phyloP scores from a whole-genome alignment of 2,113 vertebrate genomes.

The Eulacestoma nigropectus region DNA sequence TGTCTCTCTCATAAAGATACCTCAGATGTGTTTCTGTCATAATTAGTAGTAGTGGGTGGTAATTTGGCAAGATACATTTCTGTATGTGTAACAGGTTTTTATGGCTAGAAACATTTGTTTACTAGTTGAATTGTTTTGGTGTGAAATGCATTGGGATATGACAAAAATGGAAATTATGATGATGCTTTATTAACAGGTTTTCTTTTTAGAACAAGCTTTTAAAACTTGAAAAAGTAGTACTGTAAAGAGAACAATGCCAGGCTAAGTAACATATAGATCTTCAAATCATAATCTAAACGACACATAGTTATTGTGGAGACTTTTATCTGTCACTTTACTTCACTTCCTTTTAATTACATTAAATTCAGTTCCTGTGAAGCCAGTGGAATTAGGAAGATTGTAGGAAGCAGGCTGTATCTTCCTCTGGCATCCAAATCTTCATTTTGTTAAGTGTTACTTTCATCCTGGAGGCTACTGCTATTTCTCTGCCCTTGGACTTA shows the following conservation, averaged over 20 bases:
- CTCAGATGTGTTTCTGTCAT: background rate
- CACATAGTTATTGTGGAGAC: background rate
- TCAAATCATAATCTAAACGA: background rate
- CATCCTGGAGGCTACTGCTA: background rate
- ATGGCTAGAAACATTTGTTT: background rate
- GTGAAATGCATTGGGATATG: background rate
- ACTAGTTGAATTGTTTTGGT: background rate
- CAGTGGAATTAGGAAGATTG: background rate
- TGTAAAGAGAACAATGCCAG: background rate
- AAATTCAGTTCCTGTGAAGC: background rate
- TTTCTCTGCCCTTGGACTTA: background rate
- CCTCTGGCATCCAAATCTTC: background rate
- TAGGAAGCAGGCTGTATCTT: background rate
- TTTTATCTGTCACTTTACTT: background rate
- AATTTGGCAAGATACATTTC: background rate
- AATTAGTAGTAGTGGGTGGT: background rate
- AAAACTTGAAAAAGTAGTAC: background rate
- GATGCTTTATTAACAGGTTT: background rate
- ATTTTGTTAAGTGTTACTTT: background rate
- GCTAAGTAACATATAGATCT: background rate
- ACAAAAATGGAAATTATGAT: background rate
- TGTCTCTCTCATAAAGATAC: background rate
- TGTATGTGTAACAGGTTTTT: background rate
- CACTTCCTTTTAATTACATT: background rate
- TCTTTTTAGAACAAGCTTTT: background rate